These are phyloP conservation scores for Numenius arquata DNA, from an alignment of 2,113 vertebrate species.

Conservation along the genomic window DNA sequence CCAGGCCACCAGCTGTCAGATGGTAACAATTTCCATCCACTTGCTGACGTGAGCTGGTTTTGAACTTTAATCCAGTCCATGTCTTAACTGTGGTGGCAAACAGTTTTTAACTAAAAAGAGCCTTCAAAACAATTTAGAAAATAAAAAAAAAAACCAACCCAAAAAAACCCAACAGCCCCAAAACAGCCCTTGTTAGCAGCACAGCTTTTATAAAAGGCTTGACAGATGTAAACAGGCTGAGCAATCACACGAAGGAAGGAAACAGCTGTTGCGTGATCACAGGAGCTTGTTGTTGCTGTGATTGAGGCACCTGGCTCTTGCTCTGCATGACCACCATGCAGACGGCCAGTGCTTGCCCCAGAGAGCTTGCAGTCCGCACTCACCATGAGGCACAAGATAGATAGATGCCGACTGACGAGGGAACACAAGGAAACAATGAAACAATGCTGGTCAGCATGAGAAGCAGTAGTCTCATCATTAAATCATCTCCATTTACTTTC, in stretches of 20 bases:
- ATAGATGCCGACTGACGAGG: not conserved
- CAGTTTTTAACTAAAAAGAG: constrained; percentile 79
- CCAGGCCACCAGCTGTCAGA: constrained; percentile 77
- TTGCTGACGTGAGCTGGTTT: constrained; percentile 80
- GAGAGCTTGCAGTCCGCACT: not conserved
- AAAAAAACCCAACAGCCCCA: not conserved
- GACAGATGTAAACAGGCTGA: constrained; percentile 74
- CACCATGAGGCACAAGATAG: not conserved
- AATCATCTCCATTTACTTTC: constrained; percentile 66
- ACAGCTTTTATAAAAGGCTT: constrained; percentile 57
- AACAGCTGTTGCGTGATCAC: not conserved
- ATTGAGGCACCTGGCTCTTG: constrained; percentile 1
- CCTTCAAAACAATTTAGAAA: constrained; percentile 71
- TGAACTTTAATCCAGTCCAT: constrained; percentile 83
- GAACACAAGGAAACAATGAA: constrained; percentile 50
- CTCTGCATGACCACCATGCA: not conserved
- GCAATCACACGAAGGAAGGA: constrained; percentile 1
- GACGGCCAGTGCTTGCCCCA: not conserved
- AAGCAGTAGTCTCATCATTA: constrained; percentile 42
- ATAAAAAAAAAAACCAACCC: not conserved
- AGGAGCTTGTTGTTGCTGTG: not conserved
- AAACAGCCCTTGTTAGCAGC: constrained; percentile 64
- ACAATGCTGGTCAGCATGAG: constrained; percentile 42
- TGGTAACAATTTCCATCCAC: constrained; percentile 83
- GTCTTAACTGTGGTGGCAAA: constrained; percentile 78